Evolutionary conservation across 1,140 invertebrate genomes (phyloP).

Genomic region (Cyrtorhinus lividipennis): DNA sequence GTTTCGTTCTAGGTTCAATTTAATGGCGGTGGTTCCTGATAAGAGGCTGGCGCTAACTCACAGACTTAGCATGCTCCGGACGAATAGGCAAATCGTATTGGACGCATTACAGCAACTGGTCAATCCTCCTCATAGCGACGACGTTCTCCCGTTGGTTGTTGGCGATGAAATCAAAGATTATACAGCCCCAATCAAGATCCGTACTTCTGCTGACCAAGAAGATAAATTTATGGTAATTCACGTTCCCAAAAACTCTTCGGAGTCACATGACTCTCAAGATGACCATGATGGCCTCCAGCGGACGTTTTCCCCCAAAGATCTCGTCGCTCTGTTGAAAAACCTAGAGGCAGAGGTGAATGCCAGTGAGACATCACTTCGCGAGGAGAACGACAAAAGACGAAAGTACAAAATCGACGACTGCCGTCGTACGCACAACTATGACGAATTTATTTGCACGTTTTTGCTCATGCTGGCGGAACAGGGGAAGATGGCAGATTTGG

Average conservation of each 20-base stretch:
- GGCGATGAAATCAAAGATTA: constrained; percentile 35
- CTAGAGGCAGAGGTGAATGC: constrained; percentile 72
- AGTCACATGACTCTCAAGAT: constrained; percentile 13
- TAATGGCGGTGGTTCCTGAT: constrained; percentile 96
- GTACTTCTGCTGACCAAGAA: constrained; percentile 36
- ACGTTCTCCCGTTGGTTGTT: constrained; percentile 14
- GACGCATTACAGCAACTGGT: constrained; percentile 72
- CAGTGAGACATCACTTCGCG: constrained; percentile 73
- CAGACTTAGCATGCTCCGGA: constrained; percentile 73
- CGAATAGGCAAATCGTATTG: constrained; percentile 77
- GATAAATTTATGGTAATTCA: constrained; percentile 52
- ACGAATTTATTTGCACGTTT: constrained; percentile 94
- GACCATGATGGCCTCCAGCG: constrained; percentile 34
- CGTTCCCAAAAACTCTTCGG: constrained; percentile 30
- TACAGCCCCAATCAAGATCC: constrained; percentile 53
- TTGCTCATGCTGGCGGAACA: constrained; percentile 90
- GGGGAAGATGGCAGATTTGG: constrained; percentile 78
- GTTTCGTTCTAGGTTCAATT: constrained; percentile 49
- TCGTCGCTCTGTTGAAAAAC: constrained; percentile 70
- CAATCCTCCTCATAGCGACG: constrained; percentile 3
- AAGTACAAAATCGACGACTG: constrained; percentile 87
- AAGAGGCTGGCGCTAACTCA: constrained; percentile 71
- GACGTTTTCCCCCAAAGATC: constrained; percentile 66
- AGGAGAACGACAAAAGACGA: constrained; percentile 89
- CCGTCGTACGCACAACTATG: constrained; percentile 84